A percentile compares a stretch with the other conserved stretches of the same genome.
Evolutionary conservation across 2,113 vertebrate species (phyloP).

Genomic region (Lophura nycthemera): DNA sequence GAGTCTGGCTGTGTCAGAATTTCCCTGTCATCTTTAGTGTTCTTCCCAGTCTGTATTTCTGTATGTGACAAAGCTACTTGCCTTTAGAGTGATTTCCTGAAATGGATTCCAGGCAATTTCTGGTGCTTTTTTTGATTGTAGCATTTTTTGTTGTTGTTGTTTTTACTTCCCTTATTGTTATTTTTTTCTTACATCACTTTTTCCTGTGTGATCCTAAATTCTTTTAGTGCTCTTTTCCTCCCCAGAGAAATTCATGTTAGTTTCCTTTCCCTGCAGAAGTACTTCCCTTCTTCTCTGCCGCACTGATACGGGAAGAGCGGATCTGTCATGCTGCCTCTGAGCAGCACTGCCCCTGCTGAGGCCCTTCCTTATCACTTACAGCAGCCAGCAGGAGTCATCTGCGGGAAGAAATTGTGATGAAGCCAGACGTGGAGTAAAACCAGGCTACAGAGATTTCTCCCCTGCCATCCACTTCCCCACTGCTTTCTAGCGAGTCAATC

Average conservation of each 20-base stretch:
- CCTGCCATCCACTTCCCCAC: not conserved
- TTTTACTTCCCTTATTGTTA: slow-evolving; percentile 20
- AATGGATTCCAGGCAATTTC: slow-evolving; percentile 40
- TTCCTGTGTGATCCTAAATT: slow-evolving; percentile 66
- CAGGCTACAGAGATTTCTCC: not conserved
- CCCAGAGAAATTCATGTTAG: slow-evolving; percentile 17
- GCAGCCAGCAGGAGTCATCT: not conserved
- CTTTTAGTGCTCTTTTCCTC: slow-evolving; percentile 57
- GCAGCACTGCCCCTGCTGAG: not conserved
- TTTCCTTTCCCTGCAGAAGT: slow-evolving; percentile 60
- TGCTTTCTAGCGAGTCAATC: not conserved
- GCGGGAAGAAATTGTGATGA: not conserved
- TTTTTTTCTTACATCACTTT: slow-evolving; percentile 47
- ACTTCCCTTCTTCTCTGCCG: slow-evolving; percentile 17
- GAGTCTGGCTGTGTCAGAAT: not conserved
- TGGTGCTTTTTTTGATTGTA: slow-evolving; percentile 51
- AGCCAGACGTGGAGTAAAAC: not conserved
- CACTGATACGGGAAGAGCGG: not conserved
- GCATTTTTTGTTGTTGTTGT: slow-evolving; percentile 30
- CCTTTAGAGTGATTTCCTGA: slow-evolving; percentile 53
- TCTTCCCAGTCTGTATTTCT: slow-evolving; percentile 33
- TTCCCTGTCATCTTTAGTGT: not conserved
- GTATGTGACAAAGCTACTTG: slow-evolving; percentile 44
- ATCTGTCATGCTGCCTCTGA: not conserved
- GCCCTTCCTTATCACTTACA: not conserved